Evolutionary conservation across 2,797 vertebrate genomes (phyloP).

Genomic region (Acropternis orthonyx): DNA sequence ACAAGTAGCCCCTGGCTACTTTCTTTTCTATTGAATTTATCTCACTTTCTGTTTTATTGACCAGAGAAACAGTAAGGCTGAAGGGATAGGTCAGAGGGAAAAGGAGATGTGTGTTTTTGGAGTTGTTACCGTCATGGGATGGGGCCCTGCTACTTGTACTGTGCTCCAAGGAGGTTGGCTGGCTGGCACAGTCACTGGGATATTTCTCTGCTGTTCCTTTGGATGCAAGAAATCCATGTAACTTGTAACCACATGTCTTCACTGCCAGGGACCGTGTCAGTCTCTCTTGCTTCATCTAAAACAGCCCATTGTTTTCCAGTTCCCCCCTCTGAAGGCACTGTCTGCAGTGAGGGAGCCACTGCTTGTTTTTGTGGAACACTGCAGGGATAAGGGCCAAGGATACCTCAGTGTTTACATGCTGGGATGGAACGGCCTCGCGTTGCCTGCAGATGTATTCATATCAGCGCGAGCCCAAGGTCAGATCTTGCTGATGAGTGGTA

Average conservation of each 20-base stretch:
- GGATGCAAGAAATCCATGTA: not conserved
- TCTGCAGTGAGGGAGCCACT: slow-evolving; percentile 62
- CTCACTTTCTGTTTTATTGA: not conserved
- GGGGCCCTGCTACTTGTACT: not conserved
- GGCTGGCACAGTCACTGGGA: not conserved
- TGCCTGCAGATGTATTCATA: not conserved
- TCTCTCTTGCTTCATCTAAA: not conserved
- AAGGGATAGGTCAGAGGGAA: not conserved
- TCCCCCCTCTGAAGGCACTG: not conserved
- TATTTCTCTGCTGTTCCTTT: not conserved
- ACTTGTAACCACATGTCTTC: slow-evolving; percentile 68
- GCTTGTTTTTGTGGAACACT: slow-evolving; percentile 56
- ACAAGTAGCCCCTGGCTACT: not conserved
- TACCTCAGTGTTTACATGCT: not conserved
- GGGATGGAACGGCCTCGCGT: not conserved
- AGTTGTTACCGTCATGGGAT: not conserved
- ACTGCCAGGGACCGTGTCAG: slow-evolving; percentile 1
- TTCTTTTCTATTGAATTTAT: not conserved
- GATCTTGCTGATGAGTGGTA: not conserved
- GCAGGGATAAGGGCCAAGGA: not conserved
- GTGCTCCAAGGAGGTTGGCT: not conserved
- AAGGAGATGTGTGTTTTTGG: not conserved
- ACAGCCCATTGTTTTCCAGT: not conserved
- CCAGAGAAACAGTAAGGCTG: not conserved
- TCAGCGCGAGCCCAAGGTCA: not conserved